These are phyloP conservation scores for Salticus scenicus DNA, from an alignment of 2,888 invertebrate species.

Conservation along the genomic window DNA sequence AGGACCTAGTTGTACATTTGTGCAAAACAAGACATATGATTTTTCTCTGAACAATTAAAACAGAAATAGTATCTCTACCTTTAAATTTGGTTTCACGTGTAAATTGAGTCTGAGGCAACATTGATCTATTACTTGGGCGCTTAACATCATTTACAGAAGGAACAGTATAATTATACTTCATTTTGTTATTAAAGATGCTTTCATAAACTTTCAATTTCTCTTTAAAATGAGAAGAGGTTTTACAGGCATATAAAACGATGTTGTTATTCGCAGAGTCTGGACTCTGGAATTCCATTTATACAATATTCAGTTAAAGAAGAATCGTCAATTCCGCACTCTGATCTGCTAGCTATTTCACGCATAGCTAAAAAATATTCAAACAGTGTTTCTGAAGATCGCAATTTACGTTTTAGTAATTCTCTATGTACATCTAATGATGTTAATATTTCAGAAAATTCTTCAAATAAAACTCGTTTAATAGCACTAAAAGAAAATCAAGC, in stretches of 20 bases:
- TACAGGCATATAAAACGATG: not conserved
- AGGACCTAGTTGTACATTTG: not conserved
- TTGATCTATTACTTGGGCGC: not conserved
- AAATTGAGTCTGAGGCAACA: not conserved
- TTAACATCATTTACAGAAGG: not conserved
- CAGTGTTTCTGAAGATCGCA: not conserved
- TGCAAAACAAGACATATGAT: not conserved
- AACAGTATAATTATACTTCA: not conserved
- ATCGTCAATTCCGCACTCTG: not conserved
- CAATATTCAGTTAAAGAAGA: not conserved
- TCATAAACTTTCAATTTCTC: constrained; percentile 1
- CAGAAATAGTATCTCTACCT: not conserved
- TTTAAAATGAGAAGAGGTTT: not conserved
- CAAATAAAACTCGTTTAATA: not conserved
- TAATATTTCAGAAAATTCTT: not conserved
- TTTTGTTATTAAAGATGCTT: not conserved
- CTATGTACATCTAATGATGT: not conserved
- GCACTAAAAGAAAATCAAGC: not conserved
- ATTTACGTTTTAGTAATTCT: not conserved
- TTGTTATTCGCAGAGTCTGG: not conserved
- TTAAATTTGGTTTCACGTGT: not conserved
- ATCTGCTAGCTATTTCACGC: not conserved
- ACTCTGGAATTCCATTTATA: not conserved
- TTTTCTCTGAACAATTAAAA: too few species aligned
- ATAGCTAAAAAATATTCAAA: not conserved